These are phyloP conservation scores for Mellivora capensis DNA, from an alignment of 2,113 vertebrate species.

Conservation along the genomic window DNA sequence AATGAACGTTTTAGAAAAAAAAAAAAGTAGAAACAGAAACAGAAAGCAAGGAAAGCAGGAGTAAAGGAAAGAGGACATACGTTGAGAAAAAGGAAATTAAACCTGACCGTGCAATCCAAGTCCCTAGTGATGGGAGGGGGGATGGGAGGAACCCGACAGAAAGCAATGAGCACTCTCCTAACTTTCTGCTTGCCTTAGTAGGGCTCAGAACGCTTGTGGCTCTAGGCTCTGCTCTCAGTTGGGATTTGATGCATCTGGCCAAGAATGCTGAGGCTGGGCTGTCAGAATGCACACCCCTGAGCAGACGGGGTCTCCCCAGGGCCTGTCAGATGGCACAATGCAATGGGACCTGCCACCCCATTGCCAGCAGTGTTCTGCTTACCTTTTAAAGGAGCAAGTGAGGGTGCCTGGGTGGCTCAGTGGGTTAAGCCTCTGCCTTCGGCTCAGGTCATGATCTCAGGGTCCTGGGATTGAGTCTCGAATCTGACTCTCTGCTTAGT, in stretches of 20 bases:
- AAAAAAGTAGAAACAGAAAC: neutral
- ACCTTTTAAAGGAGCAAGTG: neutral
- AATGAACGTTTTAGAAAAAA: slow-evolving; percentile 39
- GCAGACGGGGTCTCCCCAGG: neutral
- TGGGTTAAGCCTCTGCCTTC: too few species aligned
- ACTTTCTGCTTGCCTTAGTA: neutral
- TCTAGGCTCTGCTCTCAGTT: neutral
- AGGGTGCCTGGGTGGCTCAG: too few species aligned
- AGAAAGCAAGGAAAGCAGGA: slow-evolving; percentile 8
- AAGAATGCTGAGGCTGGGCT: neutral
- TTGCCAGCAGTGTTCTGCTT: neutral
- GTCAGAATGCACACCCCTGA: neutral
- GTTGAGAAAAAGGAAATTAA: neutral
- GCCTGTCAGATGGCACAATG: neutral
- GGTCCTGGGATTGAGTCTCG: too few species aligned
- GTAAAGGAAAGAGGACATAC: neutral
- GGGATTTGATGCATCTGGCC: neutral
- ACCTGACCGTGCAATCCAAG: neutral
- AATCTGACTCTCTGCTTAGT: too few species aligned
- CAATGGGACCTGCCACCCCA: rapidly evolving
- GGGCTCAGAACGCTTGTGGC: neutral
- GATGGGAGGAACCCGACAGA: neutral
- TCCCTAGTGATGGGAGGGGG: rapidly evolving
- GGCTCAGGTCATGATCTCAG: too few species aligned
- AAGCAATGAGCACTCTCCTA: neutral